These are phyloP conservation scores for Tolmerus cingulatus DNA, from an alignment of 2,888 invertebrate genomes.

Conservation along the genomic window DNA sequence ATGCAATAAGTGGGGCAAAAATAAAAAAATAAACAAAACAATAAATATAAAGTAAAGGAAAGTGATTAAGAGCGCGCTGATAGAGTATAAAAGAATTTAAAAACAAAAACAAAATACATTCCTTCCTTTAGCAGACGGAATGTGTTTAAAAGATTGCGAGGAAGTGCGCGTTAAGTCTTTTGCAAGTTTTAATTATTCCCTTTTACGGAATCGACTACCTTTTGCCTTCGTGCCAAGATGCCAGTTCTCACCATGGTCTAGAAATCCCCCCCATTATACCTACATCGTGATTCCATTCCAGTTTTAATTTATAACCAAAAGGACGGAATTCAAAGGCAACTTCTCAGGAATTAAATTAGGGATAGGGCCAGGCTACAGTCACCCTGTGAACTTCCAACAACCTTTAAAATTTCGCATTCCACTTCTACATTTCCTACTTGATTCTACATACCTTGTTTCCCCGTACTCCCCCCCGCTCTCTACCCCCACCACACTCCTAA, in stretches of 20 bases:
- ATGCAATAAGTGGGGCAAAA: too few species aligned
- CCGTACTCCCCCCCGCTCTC: too few species aligned
- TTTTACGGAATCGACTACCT: constrained; percentile 9
- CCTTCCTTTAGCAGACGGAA: too few species aligned
- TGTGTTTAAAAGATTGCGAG: background rate
- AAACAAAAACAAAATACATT: too few species aligned
- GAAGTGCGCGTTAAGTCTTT: constrained; percentile 18
- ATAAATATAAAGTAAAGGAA: too few species aligned
- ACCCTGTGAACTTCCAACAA: background rate
- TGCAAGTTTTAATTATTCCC: constrained; percentile 32
- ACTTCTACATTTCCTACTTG: background rate
- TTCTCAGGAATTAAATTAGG: background rate
- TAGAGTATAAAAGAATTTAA: too few species aligned
- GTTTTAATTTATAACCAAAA: constrained; percentile 32
- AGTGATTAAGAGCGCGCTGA: too few species aligned
- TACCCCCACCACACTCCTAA: too few species aligned
- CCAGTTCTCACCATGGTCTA: too few species aligned
- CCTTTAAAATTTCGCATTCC: background rate
- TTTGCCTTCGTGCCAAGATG: background rate
- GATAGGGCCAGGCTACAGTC: background rate
- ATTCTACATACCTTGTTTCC: background rate
- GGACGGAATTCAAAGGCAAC: background rate
- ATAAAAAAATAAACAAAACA: too few species aligned
- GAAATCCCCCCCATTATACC: background rate
- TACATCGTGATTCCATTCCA: background rate